Percentiles rank a stretch among this genome's conserved stretches.
Evolutionary conservation across 2,113 vertebrate species (phyloP).

Genomic region (Prunella fulvescens): DNA sequence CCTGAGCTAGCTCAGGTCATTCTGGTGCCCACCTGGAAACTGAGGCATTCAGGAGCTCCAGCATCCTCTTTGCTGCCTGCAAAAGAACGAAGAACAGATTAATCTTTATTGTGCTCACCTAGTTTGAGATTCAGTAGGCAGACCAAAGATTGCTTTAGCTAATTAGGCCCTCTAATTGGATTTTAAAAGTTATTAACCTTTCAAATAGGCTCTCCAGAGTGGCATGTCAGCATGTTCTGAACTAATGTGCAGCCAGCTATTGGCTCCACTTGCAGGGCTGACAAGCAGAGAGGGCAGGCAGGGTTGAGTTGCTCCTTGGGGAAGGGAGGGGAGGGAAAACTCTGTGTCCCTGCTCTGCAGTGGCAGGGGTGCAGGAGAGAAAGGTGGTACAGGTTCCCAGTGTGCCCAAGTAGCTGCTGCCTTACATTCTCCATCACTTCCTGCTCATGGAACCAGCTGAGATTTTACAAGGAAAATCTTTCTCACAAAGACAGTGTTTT

Average conservation of each 20-base stretch:
- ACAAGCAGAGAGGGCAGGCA: neutral
- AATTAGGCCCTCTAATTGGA: constrained; percentile 51
- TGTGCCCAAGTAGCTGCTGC: accelerated
- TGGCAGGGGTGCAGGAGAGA: neutral
- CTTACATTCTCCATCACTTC: neutral
- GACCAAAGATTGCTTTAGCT: constrained; percentile 28
- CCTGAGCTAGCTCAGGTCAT: neutral
- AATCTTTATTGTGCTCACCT: neutral
- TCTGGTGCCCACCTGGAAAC: accelerated
- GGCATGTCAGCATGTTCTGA: neutral
- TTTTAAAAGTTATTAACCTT: constrained; percentile 41
- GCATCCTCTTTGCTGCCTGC: neutral
- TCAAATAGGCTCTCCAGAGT: neutral
- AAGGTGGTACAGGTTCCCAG: neutral
- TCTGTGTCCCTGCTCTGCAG: neutral
- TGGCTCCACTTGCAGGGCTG: neutral
- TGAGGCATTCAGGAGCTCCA: neutral
- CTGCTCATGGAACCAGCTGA: neutral
- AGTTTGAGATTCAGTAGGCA: constrained; percentile 20
- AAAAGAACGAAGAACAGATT: neutral
- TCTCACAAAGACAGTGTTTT: neutral
- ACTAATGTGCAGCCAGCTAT: neutral
- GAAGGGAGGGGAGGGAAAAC: neutral
- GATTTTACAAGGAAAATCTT: neutral
- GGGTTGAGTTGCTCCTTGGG: neutral